Percentiles rank a stretch among this genome's conserved stretches.
These are phyloP conservation scores for Ligdia adustata DNA, from an alignment of 2,888 invertebrate genomes.

Conservation along the genomic window DNA sequence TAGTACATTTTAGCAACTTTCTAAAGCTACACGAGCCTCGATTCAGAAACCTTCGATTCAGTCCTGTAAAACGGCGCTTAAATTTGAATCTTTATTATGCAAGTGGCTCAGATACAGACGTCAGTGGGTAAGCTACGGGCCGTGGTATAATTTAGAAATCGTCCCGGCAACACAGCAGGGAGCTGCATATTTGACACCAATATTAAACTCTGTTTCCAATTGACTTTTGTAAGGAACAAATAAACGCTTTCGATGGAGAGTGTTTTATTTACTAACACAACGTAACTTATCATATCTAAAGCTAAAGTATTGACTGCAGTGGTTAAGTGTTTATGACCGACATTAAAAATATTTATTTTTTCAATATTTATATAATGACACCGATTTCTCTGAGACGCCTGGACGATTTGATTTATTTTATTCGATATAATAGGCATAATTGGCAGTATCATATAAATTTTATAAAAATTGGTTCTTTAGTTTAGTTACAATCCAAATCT, in stretches of 20 bases:
- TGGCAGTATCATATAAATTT: too few relatives aligned
- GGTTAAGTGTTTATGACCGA: too few relatives aligned
- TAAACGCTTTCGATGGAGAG: slow-evolving; percentile 7
- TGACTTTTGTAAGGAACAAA: slow-evolving; percentile 9
- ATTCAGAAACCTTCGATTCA: too few relatives aligned
- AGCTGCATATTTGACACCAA: slow-evolving; percentile 21
- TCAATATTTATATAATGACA: too few relatives aligned
- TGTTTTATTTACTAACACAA: slow-evolving; percentile 1
- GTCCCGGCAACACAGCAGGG: slow-evolving; percentile 26
- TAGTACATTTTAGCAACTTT: too few relatives aligned
- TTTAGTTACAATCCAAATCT: too few relatives aligned
- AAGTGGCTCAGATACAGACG: slow-evolving; percentile 26
- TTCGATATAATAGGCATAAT: too few relatives aligned
- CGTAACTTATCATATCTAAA: background rate
- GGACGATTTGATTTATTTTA: too few relatives aligned
- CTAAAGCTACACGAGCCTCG: too few relatives aligned
- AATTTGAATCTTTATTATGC: slow-evolving; percentile 10
- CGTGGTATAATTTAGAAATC: slow-evolving; percentile 22
- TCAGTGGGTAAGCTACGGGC: slow-evolving; percentile 21
- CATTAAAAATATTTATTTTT: too few relatives aligned
- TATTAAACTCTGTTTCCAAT: slow-evolving; percentile 22
- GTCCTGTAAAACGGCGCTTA: slow-evolving; percentile 1
- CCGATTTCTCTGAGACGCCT: too few relatives aligned
- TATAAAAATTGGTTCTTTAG: too few relatives aligned
- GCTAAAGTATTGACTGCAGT: background rate